These are phyloP conservation scores for Calliscelio sp. DNA, from an alignment of 2,888 invertebrate genomes.

Conservation along the genomic window DNA sequence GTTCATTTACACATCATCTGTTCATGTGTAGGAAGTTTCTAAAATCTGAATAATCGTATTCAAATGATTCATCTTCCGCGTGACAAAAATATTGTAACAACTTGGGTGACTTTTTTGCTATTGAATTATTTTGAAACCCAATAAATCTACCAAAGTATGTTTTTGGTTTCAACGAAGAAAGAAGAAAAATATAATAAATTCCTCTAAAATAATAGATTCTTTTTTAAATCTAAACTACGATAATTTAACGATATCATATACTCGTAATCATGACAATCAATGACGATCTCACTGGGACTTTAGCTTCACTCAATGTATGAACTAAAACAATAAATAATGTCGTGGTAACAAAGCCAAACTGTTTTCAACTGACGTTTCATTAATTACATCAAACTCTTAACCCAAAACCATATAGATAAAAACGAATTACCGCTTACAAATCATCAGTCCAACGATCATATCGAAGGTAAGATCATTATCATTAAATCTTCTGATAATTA, in stretches of 20 bases:
- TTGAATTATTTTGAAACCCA: background rate
- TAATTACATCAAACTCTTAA: constrained; percentile 41
- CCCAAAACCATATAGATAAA: constrained; percentile 36
- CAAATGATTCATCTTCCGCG: background rate
- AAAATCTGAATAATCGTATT: background rate
- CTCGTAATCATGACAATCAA: constrained; percentile 8
- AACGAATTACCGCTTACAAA: constrained; percentile 20
- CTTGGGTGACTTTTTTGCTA: background rate
- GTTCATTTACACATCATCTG: too few relatives aligned
- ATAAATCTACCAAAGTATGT: background rate
- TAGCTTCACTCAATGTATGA: constrained; percentile 19
- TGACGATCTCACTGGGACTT: background rate
- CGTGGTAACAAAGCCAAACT: constrained; percentile 17
- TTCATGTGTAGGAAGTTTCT: background rate
- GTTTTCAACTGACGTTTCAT: constrained; percentile 21
- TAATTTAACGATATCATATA: too few relatives aligned
- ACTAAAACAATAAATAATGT: constrained; percentile 32
- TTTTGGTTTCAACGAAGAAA: too few relatives aligned
- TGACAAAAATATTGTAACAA: background rate
- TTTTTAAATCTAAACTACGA: too few relatives aligned
- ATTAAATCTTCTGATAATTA: too few relatives aligned
- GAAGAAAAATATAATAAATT: too few relatives aligned
- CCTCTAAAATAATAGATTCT: too few relatives aligned
- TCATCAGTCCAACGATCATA: background rate
- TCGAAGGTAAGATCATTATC: constrained; percentile 33